Evolutionary conservation across 2,113 vertebrate species (phyloP).

Genomic region (Galeopterus variegatus): DNA sequence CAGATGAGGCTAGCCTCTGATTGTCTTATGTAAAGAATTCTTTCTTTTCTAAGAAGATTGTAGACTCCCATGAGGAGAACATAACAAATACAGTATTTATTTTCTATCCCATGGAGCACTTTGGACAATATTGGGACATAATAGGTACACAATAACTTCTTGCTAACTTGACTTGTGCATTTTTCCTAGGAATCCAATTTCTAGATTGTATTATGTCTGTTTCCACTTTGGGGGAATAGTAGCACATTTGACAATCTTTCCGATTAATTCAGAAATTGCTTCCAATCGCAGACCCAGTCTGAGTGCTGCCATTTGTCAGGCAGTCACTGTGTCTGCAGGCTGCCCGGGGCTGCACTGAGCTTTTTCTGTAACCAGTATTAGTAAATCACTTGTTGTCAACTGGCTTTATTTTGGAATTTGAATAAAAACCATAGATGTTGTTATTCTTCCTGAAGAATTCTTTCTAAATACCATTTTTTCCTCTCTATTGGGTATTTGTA

Average conservation of each 20-base stretch:
- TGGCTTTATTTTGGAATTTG: conserved; percentile 66
- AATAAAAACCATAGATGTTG: conserved; percentile 50
- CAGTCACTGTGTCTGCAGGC: not conserved
- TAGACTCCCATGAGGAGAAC: conserved; percentile 41
- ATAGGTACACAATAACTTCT: conserved; percentile 70
- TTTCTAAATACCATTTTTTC: conserved; percentile 8
- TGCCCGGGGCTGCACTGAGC: not conserved
- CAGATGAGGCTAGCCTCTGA: conserved; percentile 1
- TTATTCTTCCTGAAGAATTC: conserved; percentile 35
- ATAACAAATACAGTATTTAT: conserved; percentile 51
- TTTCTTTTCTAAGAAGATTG: conserved; percentile 59
- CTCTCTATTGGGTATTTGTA: not conserved
- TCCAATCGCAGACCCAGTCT: conserved; percentile 4
- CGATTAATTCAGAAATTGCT: conserved; percentile 71
- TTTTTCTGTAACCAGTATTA: conserved; percentile 45
- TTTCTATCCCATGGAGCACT: conserved; percentile 56
- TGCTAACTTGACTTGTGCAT: conserved; percentile 61
- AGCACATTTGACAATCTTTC: conserved; percentile 58
- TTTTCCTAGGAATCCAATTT: conserved; percentile 71
- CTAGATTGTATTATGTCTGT: conserved; percentile 52
- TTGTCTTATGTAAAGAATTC: conserved; percentile 9
- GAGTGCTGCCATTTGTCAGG: conserved; percentile 55
- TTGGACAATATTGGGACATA: conserved; percentile 66
- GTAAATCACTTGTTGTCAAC: conserved; percentile 70
- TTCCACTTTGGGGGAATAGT: conserved; percentile 54